phyloP scores from a whole-genome alignment of 2,888 invertebrate species.

The Hoplodrina ambigua region DNA sequence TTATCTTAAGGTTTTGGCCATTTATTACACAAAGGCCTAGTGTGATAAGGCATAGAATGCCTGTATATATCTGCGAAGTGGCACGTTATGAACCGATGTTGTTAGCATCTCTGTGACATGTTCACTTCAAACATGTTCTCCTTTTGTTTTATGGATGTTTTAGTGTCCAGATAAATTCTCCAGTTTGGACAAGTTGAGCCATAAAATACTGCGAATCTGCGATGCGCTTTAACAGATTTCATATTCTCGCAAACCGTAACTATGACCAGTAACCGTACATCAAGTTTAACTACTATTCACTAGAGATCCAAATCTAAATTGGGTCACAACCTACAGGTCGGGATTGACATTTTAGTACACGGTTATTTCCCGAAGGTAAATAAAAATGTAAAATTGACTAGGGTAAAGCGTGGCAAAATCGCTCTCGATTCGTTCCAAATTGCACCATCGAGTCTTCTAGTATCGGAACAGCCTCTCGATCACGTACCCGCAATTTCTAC shows the following conservation, averaged over 20 bases:
- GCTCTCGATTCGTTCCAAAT: conserved; percentile 74
- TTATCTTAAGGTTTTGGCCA: conserved; percentile 39
- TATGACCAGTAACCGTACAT: conserved; percentile 16
- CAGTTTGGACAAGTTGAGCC: not conserved
- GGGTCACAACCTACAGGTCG: conserved; percentile 38
- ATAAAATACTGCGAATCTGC: not conserved
- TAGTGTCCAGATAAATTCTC: not conserved
- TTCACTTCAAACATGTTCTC: conserved; percentile 4
- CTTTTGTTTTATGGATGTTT: conserved; percentile 2
- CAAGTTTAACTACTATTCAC: conserved; percentile 33
- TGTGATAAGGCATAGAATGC: conserved; percentile 3
- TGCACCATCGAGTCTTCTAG: conserved; percentile 71
- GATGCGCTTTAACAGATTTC: conserved; percentile 2
- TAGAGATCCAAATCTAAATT: conserved; percentile 58
- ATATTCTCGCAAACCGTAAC: conserved; percentile 15
- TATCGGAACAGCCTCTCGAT: conserved; percentile 70
- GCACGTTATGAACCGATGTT: conserved; percentile 1
- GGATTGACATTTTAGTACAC: conserved; percentile 52
- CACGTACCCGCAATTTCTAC: conserved; percentile 75
- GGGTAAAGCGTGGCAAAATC: conserved; percentile 63
- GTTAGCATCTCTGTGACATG: not conserved
- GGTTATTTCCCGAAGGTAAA: conserved; percentile 61
- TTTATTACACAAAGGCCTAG: conserved; percentile 21
- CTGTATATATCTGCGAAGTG: not conserved
- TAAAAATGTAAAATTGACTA: conserved; percentile 69